Evolutionary conservation across 2,888 invertebrate genomes (phyloP).

Genomic region (Clepsis dumicolana): DNA sequence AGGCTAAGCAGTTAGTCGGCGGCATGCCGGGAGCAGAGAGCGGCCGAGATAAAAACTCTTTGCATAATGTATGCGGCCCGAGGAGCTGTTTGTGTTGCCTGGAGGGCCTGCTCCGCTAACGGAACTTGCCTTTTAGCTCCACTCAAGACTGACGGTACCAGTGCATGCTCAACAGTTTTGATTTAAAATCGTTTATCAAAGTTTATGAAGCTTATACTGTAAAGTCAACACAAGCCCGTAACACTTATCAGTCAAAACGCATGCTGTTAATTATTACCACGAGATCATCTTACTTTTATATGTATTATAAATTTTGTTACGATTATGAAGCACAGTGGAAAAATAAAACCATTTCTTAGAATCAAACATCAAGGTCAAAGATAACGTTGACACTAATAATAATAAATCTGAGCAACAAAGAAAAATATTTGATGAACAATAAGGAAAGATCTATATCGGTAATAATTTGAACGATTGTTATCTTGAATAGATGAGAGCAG

Average conservation of each 20-base stretch:
- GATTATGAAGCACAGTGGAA: background rate
- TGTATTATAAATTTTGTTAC: no score
- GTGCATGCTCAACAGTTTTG: constrained; percentile 41
- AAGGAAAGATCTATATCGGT: constrained; percentile 38
- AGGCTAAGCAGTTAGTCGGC: constrained; percentile 58
- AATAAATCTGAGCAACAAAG: constrained; percentile 7
- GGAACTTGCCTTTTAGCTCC: constrained; percentile 59
- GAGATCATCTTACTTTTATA: background rate
- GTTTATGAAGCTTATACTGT: no score
- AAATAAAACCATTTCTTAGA: constrained; percentile 20
- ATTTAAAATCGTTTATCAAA: constrained; percentile 2
- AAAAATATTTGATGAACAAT: constrained; percentile 31
- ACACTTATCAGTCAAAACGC: background rate
- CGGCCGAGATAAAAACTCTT: constrained; percentile 64
- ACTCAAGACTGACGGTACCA: constrained; percentile 56
- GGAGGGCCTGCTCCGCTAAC: constrained; percentile 55
- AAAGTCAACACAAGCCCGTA: background rate
- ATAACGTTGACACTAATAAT: constrained; percentile 21
- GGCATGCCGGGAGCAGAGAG: constrained; percentile 56
- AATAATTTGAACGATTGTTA: constrained; percentile 42
- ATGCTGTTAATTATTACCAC: no score
- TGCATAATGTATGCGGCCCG: constrained; percentile 68
- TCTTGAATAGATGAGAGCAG: constrained; percentile 47
- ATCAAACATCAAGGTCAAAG: constrained; percentile 38
- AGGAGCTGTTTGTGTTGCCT: constrained; percentile 61